A percentile compares a stretch with the other conserved stretches of the same genome.
Conservation (phyloP, 2,797 vertebrate genomes). For the Setipinna tenuifilis region DNA sequence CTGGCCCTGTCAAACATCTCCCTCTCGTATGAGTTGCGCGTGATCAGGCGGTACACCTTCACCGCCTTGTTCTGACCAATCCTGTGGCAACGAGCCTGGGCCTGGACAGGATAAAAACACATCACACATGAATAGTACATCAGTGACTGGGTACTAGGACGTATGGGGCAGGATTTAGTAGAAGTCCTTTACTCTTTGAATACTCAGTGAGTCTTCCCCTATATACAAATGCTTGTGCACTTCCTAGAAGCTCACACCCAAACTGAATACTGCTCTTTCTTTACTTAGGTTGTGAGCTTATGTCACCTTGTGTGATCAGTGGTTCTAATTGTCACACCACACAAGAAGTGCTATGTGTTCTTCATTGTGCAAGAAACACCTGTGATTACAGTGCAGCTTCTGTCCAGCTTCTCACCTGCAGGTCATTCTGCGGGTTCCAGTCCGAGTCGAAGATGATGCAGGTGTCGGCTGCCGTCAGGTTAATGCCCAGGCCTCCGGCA, state of each 20-base stretch:
- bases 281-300: too few relatives aligned
- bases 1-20: conserved; percentile 99
- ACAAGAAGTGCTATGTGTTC: background rate
- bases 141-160: too few relatives aligned
- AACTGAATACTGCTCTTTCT: too few relatives aligned
- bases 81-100: conserved; percentile 96
- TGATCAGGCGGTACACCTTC: conserved; percentile 97
- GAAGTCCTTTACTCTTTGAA: background rate
- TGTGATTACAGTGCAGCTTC: background rate
- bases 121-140: background rate
- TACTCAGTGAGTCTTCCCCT: too few relatives aligned
- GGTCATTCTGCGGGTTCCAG: conserved; percentile 96
- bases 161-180: background rate
- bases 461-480: conserved; percentile 94
- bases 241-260: too few relatives aligned
- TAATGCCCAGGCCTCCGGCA: conserved; percentile 92
- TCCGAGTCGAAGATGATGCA: conserved; percentile 97
- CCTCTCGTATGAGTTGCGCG: conserved; percentile 95
- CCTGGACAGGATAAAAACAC: conserved; percentile 71
- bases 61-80: conserved; percentile 99
- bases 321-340: too few relatives aligned
- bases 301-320: too few relatives aligned
- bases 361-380: background rate
- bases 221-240: too few relatives aligned
- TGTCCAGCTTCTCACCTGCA: conserved; percentile 76